These are phyloP conservation scores for Cheilosia pagana DNA, from an alignment of 2,888 invertebrate species.

Conservation along the genomic window DNA sequence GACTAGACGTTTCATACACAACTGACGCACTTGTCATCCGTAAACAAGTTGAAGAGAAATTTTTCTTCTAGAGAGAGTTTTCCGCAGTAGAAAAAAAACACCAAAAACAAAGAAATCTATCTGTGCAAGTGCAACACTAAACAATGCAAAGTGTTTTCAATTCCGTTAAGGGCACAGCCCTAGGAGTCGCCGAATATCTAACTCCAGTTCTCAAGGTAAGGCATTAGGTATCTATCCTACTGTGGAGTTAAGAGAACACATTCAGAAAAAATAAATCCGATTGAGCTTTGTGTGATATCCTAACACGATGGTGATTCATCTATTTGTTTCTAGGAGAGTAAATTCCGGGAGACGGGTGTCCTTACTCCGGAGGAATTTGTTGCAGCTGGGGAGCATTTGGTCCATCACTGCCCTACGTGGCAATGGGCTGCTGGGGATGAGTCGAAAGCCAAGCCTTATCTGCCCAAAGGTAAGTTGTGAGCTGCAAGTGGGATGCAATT, in stretches of 20 bases:
- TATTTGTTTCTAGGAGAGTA: conserved; percentile 90
- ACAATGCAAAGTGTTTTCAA: conserved; percentile 98
- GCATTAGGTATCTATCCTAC: background rate
- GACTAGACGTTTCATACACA: conserved; percentile 59
- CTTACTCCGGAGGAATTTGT: conserved; percentile 99
- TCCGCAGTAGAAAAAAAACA: conserved; percentile 26
- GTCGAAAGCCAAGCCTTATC: conserved; percentile 92
- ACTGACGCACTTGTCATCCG: conserved; percentile 61
- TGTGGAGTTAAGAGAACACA: background rate
- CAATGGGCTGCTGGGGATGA: conserved; percentile 98
- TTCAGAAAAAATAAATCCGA: conserved; percentile 29
- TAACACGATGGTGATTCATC: conserved; percentile 51
- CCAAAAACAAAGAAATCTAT: conserved; percentile 18
- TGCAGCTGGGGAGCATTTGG: conserved; percentile 98
- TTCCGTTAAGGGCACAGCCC: conserved; percentile 96
- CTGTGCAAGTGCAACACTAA: background rate
- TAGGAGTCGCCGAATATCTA: conserved; percentile 97
- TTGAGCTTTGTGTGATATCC: background rate
- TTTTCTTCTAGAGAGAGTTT: conserved; percentile 37
- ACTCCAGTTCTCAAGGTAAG: conserved; percentile 97
- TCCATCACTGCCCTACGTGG: conserved; percentile 99
- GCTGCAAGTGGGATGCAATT: conserved; percentile 8
- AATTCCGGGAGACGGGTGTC: conserved; percentile 98
- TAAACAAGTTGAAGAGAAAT: conserved; percentile 64
- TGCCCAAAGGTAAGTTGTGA: conserved; percentile 86